phyloP scores from a whole-genome alignment of 2,797 vertebrate genomes.

The Echiichthys vipera region DNA sequence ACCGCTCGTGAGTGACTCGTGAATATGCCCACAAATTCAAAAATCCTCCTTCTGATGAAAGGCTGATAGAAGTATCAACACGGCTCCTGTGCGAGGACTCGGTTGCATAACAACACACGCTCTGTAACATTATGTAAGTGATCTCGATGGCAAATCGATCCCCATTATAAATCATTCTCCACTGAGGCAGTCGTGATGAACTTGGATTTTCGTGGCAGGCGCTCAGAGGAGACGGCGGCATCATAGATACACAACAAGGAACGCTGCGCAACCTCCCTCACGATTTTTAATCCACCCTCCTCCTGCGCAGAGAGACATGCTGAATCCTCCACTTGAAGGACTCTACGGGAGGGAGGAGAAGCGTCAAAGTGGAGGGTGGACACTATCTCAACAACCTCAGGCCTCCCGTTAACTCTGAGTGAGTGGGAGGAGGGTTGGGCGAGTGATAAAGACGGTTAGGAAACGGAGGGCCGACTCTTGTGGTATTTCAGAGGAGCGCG shows the following conservation, averaged over 20 bases:
- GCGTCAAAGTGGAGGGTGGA: slow-evolving; percentile 26
- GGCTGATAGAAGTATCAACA: neutral
- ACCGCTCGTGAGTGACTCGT: neutral
- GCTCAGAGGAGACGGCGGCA: neutral
- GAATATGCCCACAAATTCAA: neutral
- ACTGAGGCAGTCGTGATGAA: slow-evolving; percentile 6
- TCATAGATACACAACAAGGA: neutral
- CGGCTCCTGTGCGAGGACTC: slow-evolving; percentile 5
- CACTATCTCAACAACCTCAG: slow-evolving; percentile 14
- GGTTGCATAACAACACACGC: slow-evolving; percentile 38
- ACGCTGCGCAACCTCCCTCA: slow-evolving; percentile 9
- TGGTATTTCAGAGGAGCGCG: neutral
- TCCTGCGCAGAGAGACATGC: slow-evolving; percentile 12
- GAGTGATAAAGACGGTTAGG: neutral
- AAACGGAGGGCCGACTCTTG: neutral
- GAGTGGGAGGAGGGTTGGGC: slow-evolving; percentile 24
- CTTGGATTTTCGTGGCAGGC: slow-evolving; percentile 6
- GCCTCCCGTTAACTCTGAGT: slow-evolving; percentile 32
- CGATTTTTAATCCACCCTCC: neutral
- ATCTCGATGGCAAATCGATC: slow-evolving; percentile 37
- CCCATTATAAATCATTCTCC: slow-evolving; percentile 34
- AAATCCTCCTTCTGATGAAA: slow-evolving; percentile 7
- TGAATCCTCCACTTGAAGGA: slow-evolving; percentile 8
- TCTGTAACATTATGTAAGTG: slow-evolving; percentile 40
- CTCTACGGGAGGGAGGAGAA: slow-evolving; percentile 19